Evolutionary conservation across 2,888 invertebrate genomes (phyloP), one percentile per base, ranked within the genome.

Genomic region (Macropis europaea): DNA sequence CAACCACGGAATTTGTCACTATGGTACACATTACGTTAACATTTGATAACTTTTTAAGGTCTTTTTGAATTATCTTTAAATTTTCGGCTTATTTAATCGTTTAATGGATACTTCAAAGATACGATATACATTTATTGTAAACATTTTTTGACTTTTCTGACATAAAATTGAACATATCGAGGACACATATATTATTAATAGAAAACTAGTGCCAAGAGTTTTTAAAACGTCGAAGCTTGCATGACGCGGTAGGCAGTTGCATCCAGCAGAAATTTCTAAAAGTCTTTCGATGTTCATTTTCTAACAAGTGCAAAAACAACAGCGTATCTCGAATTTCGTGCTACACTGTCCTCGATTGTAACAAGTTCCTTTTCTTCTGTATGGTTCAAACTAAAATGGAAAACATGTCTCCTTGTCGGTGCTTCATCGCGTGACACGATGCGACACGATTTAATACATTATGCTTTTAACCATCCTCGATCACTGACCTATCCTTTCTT

Each of bases 401-500:
- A 13, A 82, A 62, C 4, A 43, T 6, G 40, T 83, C 80, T 2
- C 62, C 30, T 2, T 24, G 9, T 1, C 45, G 42, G 40, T 50
- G 56, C 9, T 54, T n/a, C 7, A 68, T 71, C 5, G 7, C 13
- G 53, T 79, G 73, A 28, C 50, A 54, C 4, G 80, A 15, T 30
- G 53, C 78, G 73, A 28, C 50, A 54, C 4, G 80, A 15, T 30
- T 47, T 75, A 6, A 54, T 72, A 5, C 32, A 24, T 2, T 36
- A 30, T 0, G 13, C 9, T 0, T 56, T 63, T 1, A 73, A 30
- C 19, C 76, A 5, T 79, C 79, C 1, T 76, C 60, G 11, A 64
- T 42, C 15, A 19, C 50, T 66, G 9, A 83, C 76, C 40, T 63
- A 28, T n/a, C 81, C 80, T 22, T 73, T 68, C 56, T 64, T 47